Base-by-base conservation (phyloP, 2,888 invertebrate genomes). In the Fragum whitleyi region DNA sequence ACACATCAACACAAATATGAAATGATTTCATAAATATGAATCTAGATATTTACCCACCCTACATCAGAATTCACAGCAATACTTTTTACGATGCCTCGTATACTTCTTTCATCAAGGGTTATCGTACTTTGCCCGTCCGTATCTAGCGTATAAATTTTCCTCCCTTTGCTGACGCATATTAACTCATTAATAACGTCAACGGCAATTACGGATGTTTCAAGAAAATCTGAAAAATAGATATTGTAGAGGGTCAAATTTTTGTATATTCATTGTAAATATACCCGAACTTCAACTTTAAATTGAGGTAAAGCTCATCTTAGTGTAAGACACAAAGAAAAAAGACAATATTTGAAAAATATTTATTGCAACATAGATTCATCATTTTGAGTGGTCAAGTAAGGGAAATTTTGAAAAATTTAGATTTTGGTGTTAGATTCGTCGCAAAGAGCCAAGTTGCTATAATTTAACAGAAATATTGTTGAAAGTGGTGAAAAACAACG, bases 111-210 rank as follows among this genome's bases (percentile, higher is more conserved):
- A 28, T 68, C 26, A 9, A 77, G 47, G 7, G 73, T n/a, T 6
- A 23, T 23, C 11, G 7, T 55, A 14, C n/a, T 47, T 28, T 73
- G 59, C 5, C 36, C 32, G 16, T 23, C 11, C 5, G 47, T 29
- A 29, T 68, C 67, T 0, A 79, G 39, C 1, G 62, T 72, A 7
- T 21, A 21, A 16, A 80, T 69, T 2, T 28, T 32, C 6, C 51
- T 36, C 16, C 39, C 76, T 16, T 68, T 51, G 7, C 67, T 61
- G 2, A 80, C 61, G 67, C 72, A 80, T 9, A 73, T 32, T 16
- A 76, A 72, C 16, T 72, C 80, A 21, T 68, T 80, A 3, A 36
- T 53, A 14, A 62, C 72, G 53, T 80, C 80, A 16, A 76, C 68
- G 11, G 76, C 69, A 21, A 80, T 42, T 7, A 55, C 51, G 0